Conservation (phyloP, 2,888 invertebrate genomes). For the Cantharis flavilabris region DNA sequence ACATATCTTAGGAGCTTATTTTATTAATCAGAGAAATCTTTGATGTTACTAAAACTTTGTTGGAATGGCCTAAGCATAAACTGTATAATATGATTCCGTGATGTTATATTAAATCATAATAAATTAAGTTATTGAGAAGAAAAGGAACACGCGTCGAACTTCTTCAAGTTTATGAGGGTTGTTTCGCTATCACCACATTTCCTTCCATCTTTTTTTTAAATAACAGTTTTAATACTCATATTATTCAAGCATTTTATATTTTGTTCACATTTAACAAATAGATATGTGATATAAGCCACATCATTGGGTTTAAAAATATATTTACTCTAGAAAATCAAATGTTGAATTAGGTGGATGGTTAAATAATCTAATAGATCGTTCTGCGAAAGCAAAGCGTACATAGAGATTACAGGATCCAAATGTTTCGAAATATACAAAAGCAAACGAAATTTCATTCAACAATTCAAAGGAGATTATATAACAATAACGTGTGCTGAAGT, state of each 20-base stretch:
- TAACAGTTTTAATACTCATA: conserved; percentile 4
- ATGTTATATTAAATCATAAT: conserved; percentile 32
- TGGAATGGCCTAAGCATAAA: conserved; percentile 7
- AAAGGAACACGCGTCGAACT: conserved; percentile 30
- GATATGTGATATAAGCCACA: not conserved
- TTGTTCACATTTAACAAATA: not conserved
- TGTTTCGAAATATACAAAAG: conserved; percentile 17
- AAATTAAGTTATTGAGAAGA: conserved; percentile 30
- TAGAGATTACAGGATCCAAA: conserved; percentile 14
- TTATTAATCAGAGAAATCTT: conserved; percentile 20
- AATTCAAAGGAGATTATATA: conserved; percentile 18
- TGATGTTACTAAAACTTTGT: conserved; percentile 18
- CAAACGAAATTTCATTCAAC: conserved; percentile 17
- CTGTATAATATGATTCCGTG: conserved; percentile 31
- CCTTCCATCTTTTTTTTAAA: conserved; percentile 8
- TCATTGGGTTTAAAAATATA: not conserved
- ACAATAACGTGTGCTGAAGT: conserved; percentile 24
- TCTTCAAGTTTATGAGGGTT: conserved; percentile 9
- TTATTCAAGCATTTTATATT: not conserved
- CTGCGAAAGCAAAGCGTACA: not conserved
- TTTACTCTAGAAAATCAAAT: not conserved
- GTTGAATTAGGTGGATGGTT: not conserved
- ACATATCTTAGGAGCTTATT: conserved; percentile 9
- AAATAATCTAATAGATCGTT: not conserved
- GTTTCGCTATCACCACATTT: conserved; percentile 7